These are phyloP conservation scores for Lipotes vexillifer DNA, from an alignment of 2,113 vertebrate species.

Conservation along the genomic window DNA sequence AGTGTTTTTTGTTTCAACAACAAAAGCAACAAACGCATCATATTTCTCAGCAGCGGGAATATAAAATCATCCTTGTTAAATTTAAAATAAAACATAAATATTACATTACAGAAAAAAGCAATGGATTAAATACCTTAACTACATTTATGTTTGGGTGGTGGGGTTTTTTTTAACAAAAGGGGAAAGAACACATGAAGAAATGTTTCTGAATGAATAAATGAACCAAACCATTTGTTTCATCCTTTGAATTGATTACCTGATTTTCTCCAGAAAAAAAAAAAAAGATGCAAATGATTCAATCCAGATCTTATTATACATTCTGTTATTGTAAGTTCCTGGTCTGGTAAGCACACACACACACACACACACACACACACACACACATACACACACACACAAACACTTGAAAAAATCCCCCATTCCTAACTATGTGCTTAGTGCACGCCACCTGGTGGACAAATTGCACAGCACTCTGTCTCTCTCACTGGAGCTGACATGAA, in stretches of 20 bases:
- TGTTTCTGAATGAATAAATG: neutral
- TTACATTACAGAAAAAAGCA: neutral
- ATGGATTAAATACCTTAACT: neutral
- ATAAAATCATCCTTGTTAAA: neutral
- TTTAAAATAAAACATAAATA: neutral
- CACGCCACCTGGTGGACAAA: slow-evolving; percentile 17
- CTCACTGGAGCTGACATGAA: neutral
- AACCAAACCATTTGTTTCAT: neutral
- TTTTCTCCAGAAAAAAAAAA: no score
- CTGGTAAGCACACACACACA: neutral
- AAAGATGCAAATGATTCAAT: neutral
- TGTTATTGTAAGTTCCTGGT: neutral
- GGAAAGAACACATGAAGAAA: neutral
- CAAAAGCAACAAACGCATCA: neutral
- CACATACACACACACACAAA: neutral
- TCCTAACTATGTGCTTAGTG: neutral
- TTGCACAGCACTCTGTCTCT: no score
- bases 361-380: neutral
- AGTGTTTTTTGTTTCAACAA: neutral
- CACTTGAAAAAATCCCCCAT: neutral
- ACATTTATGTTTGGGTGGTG: neutral
- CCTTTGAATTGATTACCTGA: neutral
- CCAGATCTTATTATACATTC: neutral
- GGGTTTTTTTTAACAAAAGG: neutral
- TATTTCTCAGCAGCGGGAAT: neutral